Conservation (phyloP, 2,888 invertebrate genomes). For the Thecocarcelia acutangulata region DNA sequence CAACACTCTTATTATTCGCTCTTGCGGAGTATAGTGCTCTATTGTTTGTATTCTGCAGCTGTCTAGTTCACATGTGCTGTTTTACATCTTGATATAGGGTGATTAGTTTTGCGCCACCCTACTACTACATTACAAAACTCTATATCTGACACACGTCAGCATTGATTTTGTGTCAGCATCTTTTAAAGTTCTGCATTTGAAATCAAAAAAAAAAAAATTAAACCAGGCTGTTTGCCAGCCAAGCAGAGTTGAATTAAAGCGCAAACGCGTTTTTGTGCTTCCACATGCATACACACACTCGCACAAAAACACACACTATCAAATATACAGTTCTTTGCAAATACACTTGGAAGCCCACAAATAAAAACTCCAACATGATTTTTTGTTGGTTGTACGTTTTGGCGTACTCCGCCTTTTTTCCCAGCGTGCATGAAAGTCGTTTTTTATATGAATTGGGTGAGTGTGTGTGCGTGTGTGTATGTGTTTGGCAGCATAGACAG, state of each 20-base stretch:
- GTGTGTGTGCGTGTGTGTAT: slow-evolving; percentile 9
- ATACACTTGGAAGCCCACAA: not conserved
- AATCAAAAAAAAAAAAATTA: slow-evolving; percentile 4
- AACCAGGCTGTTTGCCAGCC: slow-evolving; percentile 33
- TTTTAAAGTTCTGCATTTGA: slow-evolving; percentile 23
- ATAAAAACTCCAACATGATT: not conserved
- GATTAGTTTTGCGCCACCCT: too few relatives aligned
- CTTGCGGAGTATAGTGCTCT: too few relatives aligned
- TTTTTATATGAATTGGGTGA: not conserved
- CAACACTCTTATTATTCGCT: too few relatives aligned
- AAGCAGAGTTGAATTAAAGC: slow-evolving; percentile 54
- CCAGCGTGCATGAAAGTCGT: not conserved
- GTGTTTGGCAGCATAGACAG: slow-evolving; percentile 37
- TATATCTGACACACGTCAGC: too few relatives aligned
- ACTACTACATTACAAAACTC: too few relatives aligned
- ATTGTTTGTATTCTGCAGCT: too few relatives aligned
- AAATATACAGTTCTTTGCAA: not conserved
- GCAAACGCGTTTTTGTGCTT: slow-evolving; percentile 63
- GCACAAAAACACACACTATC: slow-evolving; percentile 8
- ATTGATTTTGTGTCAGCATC: not conserved
- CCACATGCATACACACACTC: not conserved
- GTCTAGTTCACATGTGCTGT: too few relatives aligned
- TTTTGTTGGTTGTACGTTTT: slow-evolving; percentile 16
- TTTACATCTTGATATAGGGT: too few relatives aligned
- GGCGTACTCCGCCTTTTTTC: slow-evolving; percentile 70